Evolutionary conservation across 2,113 vertebrate genomes (phyloP), one percentile per base, ranked within the genome.

Genomic region (Dicerorhinus sumatrensis): DNA sequence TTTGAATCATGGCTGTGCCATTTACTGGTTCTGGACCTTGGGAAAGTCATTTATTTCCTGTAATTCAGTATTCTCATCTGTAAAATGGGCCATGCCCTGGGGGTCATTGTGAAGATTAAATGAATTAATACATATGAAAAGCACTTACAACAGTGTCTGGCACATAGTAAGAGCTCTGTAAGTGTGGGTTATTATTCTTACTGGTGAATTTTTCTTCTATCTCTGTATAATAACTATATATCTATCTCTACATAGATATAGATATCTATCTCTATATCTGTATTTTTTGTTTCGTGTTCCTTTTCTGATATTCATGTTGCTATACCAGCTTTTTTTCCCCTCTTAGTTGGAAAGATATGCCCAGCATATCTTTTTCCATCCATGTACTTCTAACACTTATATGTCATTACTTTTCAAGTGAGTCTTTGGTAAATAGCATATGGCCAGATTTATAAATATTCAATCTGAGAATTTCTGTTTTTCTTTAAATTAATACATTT

Each of bases 31-130:
- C 29, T 25, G 63, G 36, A 79, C 46, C 20, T 96, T 77, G 60
- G 93, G 36, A 93, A 65, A 77, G 39, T 75, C 11, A 73, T 33
- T 92, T 70, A 42, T 58, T 90, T 48, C 46, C 60, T 51, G 17
- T 77, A 65, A 89, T 86, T 89, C 77, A 94, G 91, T 89, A 67
- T 94, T 82, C 79, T 94, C 46, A 48, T 86, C 92, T 83, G 29
- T 92, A 69, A 84, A 92, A 92, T 96, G 83, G 88, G 58, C 60
- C 76, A 2, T 72, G 54, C 56, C 20, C 73, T 72, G 76, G 73
- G 58, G 63, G 63, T 51, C 60, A 29, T 0, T 51, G 46, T 81
- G 81, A 86, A 25, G 62, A 72, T 65, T 82, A 82, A 73, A 36
- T 92, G 33, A 84, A 56, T 83, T 65, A 86, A 91, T 77, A 58